Evolutionary conservation across 1,140 invertebrate species (phyloP).

Genomic region (Drosophila funebris): DNA sequence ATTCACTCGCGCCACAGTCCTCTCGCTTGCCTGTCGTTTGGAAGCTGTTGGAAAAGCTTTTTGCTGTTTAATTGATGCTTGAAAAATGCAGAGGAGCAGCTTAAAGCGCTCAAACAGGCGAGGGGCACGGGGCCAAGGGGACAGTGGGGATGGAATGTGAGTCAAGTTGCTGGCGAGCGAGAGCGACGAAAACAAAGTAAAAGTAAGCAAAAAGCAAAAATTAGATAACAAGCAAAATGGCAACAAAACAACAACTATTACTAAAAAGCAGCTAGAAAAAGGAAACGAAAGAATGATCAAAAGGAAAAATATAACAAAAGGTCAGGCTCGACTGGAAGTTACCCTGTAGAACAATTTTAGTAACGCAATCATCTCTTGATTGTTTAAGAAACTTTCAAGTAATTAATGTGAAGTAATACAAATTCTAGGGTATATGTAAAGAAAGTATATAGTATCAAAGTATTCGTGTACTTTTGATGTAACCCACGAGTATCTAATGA

Average conservation of each 20-base stretch:
- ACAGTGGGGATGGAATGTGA: constrained; percentile 15
- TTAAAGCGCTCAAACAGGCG: constrained; percentile 39
- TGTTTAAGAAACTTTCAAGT: not conserved
- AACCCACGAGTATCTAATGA: too few relatives aligned
- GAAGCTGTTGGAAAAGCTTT: constrained; percentile 37
- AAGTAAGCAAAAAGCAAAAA: constrained; percentile 44
- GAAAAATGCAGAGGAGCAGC: constrained; percentile 45
- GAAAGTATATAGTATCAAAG: too few relatives aligned
- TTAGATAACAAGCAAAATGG: constrained; percentile 54
- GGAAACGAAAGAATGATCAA: constrained; percentile 2
- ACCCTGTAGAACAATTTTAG: not conserved
- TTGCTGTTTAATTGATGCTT: constrained; percentile 61
- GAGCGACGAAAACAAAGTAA: constrained; percentile 35
- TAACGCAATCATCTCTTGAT: too few relatives aligned
- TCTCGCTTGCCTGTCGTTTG: not conserved
- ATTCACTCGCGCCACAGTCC: constrained; percentile 13
- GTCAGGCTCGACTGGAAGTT: not conserved
- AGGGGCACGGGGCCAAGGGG: not conserved
- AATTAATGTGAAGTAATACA: too few relatives aligned
- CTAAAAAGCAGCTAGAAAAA: constrained; percentile 2
- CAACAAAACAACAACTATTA: constrained; percentile 11
- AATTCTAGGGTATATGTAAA: too few relatives aligned
- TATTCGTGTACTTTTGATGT: too few relatives aligned
- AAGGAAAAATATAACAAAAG: not conserved
- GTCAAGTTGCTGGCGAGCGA: too few relatives aligned